These are phyloP conservation scores for Tineola bisselliella DNA, from an alignment of 2,888 invertebrate genomes.

Conservation along the genomic window DNA sequence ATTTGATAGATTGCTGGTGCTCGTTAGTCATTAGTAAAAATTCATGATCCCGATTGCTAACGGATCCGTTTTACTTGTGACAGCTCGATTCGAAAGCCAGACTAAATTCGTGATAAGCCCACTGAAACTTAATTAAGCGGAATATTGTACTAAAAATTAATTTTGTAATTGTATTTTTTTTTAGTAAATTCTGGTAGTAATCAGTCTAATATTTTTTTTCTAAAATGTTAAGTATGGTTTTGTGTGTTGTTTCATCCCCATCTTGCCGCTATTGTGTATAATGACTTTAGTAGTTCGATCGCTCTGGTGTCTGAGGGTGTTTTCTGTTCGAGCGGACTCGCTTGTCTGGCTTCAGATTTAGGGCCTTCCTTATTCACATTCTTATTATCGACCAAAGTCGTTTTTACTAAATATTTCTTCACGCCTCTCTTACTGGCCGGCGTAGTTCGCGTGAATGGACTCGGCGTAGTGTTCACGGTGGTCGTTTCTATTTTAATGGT, in stretches of 20 bases:
- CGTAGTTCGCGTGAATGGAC: slow-evolving; percentile 28
- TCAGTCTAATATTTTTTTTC: slow-evolving; percentile 1
- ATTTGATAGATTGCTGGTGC: too few species aligned
- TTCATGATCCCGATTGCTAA: too few species aligned
- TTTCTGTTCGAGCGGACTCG: slow-evolving; percentile 37
- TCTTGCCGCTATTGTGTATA: slow-evolving; percentile 85
- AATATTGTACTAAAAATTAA: slow-evolving; percentile 13
- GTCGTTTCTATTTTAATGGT: slow-evolving; percentile 33
- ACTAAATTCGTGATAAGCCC: too few species aligned
- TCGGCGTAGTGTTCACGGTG: slow-evolving; percentile 34
- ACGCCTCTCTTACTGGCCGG: slow-evolving; percentile 41
- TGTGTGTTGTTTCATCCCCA: slow-evolving; percentile 66
- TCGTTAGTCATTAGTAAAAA: too few species aligned
- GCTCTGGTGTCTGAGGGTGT: slow-evolving; percentile 78
- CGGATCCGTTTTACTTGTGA: too few species aligned
- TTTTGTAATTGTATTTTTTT: neutral
- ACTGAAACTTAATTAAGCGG: neutral
- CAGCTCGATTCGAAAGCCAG: too few species aligned
- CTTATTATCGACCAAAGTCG: slow-evolving; percentile 32
- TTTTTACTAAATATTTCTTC: slow-evolving; percentile 39
- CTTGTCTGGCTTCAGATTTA: slow-evolving; percentile 49
- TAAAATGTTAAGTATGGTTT: neutral
- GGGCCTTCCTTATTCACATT: slow-evolving; percentile 21
- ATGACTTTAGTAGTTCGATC: slow-evolving; percentile 81
- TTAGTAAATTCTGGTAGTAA: neutral